These are phyloP conservation scores for Dissostichus mawsoni DNA, from an alignment of 2,113 vertebrate genomes.

Conservation along the genomic window DNA sequence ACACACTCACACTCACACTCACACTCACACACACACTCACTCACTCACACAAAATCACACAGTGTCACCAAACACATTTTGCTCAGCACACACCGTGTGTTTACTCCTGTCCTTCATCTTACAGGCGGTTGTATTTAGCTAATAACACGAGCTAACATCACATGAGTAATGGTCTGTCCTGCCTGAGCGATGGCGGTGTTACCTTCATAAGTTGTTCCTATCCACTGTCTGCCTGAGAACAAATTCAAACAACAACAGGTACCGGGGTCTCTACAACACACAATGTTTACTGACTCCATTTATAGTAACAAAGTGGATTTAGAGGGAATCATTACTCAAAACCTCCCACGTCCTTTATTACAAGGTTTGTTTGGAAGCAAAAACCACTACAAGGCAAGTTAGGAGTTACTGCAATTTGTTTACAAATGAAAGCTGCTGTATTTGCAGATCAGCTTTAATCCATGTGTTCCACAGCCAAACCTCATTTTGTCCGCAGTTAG, in stretches of 20 bases:
- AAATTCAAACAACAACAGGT: conserved; percentile 26
- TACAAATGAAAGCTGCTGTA: background rate
- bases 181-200: conserved; percentile 17
- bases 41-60: background rate
- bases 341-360: background rate
- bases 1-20: background rate
- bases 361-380: background rate
- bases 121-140: conserved; percentile 34
- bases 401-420: background rate
- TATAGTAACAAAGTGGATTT: conserved; percentile 10
- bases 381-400: background rate
- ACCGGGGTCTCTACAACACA: conserved; percentile 6
- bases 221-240: conserved; percentile 24
- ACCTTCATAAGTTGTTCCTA: conserved; percentile 32
- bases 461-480: conserved; percentile 7
- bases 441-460: background rate
- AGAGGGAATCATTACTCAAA: conserved; percentile 9
- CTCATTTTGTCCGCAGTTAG: background rate
- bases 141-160: conserved; percentile 36
- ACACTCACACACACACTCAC: background rate
- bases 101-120: conserved; percentile 45
- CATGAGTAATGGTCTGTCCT: conserved; percentile 38
- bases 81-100: conserved; percentile 20
- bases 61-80: conserved; percentile 31
- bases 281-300: conserved; percentile 16